These are phyloP conservation scores for Picathartes gymnocephalus DNA, from an alignment of 2,113 vertebrate species.

Conservation along the genomic window DNA sequence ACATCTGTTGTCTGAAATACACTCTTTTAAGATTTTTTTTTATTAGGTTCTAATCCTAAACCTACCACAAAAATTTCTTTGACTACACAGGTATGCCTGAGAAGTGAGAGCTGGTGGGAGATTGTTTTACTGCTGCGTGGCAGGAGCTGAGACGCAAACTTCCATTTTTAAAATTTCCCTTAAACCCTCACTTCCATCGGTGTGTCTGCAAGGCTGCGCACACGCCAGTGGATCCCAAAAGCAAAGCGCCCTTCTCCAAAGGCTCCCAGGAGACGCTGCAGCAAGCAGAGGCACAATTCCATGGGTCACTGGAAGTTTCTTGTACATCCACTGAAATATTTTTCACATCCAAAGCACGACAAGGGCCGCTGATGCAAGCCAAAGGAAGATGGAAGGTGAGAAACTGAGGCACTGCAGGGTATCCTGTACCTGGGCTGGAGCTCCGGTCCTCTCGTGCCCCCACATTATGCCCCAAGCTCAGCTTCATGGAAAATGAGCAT, in stretches of 20 bases:
- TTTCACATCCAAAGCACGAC: not conserved
- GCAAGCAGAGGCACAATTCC: not conserved
- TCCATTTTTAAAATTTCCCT: not conserved
- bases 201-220: fast-evolving
- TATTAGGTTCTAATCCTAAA: not conserved
- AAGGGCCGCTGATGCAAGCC: not conserved
- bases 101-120: not conserved
- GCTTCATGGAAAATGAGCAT: not conserved
- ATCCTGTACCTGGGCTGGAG: not conserved
- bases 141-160: not conserved
- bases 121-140: not conserved
- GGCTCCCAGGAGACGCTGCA: fast-evolving
- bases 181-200: not conserved
- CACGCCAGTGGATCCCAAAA: not conserved
- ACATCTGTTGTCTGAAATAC: not conserved
- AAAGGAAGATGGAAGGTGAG: not conserved
- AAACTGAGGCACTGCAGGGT: not conserved
- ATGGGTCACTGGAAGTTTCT: not conserved
- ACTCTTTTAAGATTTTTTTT: fast-evolving
- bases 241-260: not conserved
- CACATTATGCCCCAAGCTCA: no score
- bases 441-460: not conserved
- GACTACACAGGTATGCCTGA: not conserved
- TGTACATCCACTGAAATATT: not conserved
- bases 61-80: not conserved